Conservation (phyloP, 2,113 vertebrate species). For the Oophaga pumilio region DNA sequence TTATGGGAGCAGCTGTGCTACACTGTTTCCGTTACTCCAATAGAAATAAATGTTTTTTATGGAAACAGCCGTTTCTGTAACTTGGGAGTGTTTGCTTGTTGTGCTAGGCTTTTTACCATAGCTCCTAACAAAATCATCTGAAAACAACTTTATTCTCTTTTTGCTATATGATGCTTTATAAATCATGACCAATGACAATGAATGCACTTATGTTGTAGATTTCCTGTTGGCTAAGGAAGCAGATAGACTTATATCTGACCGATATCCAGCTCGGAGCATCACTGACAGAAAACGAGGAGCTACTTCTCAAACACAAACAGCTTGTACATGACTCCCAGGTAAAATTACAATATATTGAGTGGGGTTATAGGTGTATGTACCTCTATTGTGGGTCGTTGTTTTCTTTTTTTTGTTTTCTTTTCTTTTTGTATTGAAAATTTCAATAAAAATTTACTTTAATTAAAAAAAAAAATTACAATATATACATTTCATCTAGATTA, state of each 20-base stretch:
- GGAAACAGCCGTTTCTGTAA: too few relatives aligned
- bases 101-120: too few relatives aligned
- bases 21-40: too few relatives aligned
- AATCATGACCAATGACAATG: neutral
- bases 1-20: too few relatives aligned
- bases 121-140: neutral
- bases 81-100: too few relatives aligned
- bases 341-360: slow-evolving; percentile 62
- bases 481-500: neutral
- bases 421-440: too few relatives aligned
- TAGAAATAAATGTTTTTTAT: too few relatives aligned
- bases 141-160: neutral
- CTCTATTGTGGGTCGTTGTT: too few relatives aligned
- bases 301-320: slow-evolving; percentile 75
- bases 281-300: slow-evolving; percentile 78
- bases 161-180: neutral
- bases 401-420: too few relatives aligned
- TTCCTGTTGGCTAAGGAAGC: slow-evolving; percentile 78
- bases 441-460: too few relatives aligned
- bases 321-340: slow-evolving; percentile 78
- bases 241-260: slow-evolving; percentile 71
- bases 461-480: slow-evolving; percentile 64
- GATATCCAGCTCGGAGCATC: slow-evolving; percentile 76
- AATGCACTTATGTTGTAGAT: slow-evolving; percentile 68
- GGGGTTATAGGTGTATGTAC: too few relatives aligned